A percentile compares a stretch with the other conserved stretches of the same genome.
Conservation (phyloP, 1,140 invertebrate genomes). For the Habropoda laboriosa region DNA sequence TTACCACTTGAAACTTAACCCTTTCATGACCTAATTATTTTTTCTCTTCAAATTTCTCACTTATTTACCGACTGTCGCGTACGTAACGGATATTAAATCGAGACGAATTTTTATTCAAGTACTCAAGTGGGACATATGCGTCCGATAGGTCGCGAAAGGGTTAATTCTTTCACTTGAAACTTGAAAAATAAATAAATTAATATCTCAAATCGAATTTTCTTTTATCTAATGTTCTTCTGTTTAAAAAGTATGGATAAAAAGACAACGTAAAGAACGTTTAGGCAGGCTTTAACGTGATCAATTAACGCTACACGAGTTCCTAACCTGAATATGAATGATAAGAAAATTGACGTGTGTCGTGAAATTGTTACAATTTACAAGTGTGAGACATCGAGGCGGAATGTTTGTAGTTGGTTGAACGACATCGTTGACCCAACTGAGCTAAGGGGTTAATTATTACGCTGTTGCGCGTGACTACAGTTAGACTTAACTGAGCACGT, state of each 20-base stretch:
- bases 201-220: too few relatives aligned
- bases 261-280: background rate
- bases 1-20: too few relatives aligned
- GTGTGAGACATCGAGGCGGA: conserved; percentile 9
- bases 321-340: background rate
- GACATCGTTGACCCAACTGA: conserved; percentile 35
- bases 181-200: too few relatives aligned
- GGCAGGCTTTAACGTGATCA: background rate
- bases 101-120: too few relatives aligned
- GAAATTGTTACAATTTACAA: background rate
- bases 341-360: background rate
- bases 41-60: too few relatives aligned
- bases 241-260: background rate
- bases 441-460: conserved; percentile 50
- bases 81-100: too few relatives aligned
- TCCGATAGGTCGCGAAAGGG: too few relatives aligned
- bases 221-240: too few relatives aligned
- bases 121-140: too few relatives aligned
- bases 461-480: conserved; percentile 45
- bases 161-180: too few relatives aligned
- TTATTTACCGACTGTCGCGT: too few relatives aligned
- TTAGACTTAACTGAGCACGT: conserved; percentile 47
- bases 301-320: background rate
- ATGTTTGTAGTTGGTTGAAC: conserved; percentile 45
- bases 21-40: too few relatives aligned